Base-by-base conservation (phyloP, 1,140 invertebrate species). In the Panagrolaimus sp. region DNA sequence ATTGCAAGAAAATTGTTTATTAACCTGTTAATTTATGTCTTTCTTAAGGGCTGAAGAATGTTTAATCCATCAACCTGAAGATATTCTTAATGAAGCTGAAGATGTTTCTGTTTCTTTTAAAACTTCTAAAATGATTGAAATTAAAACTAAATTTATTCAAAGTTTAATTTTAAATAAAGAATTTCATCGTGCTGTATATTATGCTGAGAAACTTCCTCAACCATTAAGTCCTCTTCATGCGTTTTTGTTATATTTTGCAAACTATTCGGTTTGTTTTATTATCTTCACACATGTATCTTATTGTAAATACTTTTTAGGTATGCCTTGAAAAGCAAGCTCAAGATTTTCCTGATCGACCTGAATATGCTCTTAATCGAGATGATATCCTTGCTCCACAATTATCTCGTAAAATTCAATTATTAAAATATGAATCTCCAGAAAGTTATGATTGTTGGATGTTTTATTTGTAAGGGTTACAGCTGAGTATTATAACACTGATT, bases 31-130 rank as follows among this genome's bases (percentile, higher is more conserved):
- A n/a, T n/a, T n/a, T n/a, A 53, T 53, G 9, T 53, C 51, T 1
- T 13, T 9, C 3, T 57, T 57, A 9, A 57, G 51, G 51, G 51
- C 51, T 27, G 51, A 57, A 16, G 51, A 57, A 57, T 57, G 51
- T 57, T 16, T 57, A 11, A 25, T 57, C 8, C 51, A 57, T 27
- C 51, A 20, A 57, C 14, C n/a, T 1, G 51, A 57, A 4, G 51
- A 25, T 0, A 13, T 57, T 27, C 13, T 27, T 27, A 16, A 57
- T 27, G 51, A 25, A 11, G 51, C 27, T 57, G 51, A 57, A 16
- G n/a, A n/a, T n/a, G n/a, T 27, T 27, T 1, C 4, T 20, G 20
- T 4, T n/a, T 11, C 14, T 20, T 20, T 14, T 25, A 25, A 27
- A 57, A 11, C 4, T 20, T 57, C 51, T 11, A 57, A 13, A 20